Evolutionary conservation across 2,888 invertebrate species (phyloP).

Genomic region (Vesta saturnalis): DNA sequence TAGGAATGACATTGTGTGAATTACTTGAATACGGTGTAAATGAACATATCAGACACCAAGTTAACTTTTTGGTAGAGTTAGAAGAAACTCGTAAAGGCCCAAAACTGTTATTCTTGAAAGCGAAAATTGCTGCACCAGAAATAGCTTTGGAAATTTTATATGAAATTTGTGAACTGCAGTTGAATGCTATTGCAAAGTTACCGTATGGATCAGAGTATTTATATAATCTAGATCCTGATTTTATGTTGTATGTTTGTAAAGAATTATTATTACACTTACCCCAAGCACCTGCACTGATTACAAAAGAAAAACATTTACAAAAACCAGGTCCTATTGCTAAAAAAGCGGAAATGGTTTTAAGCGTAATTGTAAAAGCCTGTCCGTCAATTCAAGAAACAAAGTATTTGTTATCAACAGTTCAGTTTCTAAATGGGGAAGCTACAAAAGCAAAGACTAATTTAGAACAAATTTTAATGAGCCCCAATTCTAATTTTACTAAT

Average conservation of each 20-base stretch:
- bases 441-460: conserved; percentile 76
- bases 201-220: conserved; percentile 82
- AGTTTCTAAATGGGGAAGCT: conserved; percentile 82
- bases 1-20: conserved; percentile 86
- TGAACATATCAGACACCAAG: conserved; percentile 83
- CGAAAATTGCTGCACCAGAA: conserved; percentile 68
- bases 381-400: conserved; percentile 79
- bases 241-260: conserved; percentile 80
- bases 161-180: conserved; percentile 69
- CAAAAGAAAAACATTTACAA: conserved; percentile 20
- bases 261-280: conserved; percentile 82
- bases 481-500: conserved; percentile 83
- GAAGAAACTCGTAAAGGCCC: conserved; percentile 75
- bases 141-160: conserved; percentile 70
- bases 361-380: conserved; percentile 78
- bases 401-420: conserved; percentile 80
- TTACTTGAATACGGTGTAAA: conserved; percentile 75
- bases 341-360: conserved; percentile 73
- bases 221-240: conserved; percentile 83
- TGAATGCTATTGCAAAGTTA: conserved; percentile 64
- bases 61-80: conserved; percentile 85
- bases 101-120: conserved; percentile 75
- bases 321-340: conserved; percentile 62
- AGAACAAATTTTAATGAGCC: conserved; percentile 75
- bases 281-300: conserved; percentile 53